Percentiles rank a stretch among this genome's conserved stretches.
These are phyloP conservation scores for Microplitis mediator DNA, from an alignment of 1,140 invertebrate species.

Conservation along the genomic window DNA sequence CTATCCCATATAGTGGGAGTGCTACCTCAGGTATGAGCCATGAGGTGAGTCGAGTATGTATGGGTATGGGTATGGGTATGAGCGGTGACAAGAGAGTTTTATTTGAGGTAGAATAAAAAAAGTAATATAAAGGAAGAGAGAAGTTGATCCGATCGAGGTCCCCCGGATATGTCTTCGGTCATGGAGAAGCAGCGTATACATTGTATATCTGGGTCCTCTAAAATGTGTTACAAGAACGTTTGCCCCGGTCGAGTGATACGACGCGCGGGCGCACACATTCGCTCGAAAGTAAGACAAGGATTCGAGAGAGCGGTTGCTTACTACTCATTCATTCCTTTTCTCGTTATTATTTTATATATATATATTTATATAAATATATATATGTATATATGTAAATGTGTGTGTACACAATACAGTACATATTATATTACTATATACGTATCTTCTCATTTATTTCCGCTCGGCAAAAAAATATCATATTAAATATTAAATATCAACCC, in stretches of 20 bases:
- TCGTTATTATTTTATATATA: not conserved
- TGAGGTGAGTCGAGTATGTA: not conserved
- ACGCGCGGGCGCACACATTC: conserved; percentile 26
- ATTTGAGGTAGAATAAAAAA: not conserved
- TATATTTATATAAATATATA: too few relatives aligned
- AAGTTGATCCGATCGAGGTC: conserved; percentile 18
- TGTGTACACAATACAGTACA: too few relatives aligned
- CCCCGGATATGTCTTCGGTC: conserved; percentile 21
- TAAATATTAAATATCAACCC: too few relatives aligned
- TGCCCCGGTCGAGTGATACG: conserved; percentile 26
- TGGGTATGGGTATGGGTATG: not conserved
- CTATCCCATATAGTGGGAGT: not conserved
- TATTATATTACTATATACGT: too few relatives aligned
- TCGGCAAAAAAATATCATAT: too few relatives aligned
- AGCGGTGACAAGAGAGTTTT: not conserved
- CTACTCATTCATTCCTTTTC: conserved; percentile 15
- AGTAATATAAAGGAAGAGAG: conserved; percentile 6
- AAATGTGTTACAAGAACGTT: conserved; percentile 34
- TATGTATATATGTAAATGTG: too few relatives aligned
- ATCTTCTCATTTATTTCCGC: too few relatives aligned
- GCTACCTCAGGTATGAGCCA: not conserved
- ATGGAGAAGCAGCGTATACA: conserved; percentile 13
- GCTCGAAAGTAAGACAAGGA: conserved; percentile 32
- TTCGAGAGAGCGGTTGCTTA: conserved; percentile 27
- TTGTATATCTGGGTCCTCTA: conserved; percentile 31